Conservation (phyloP, 1,140 invertebrate species). For the Neodiprion virginianus region DNA sequence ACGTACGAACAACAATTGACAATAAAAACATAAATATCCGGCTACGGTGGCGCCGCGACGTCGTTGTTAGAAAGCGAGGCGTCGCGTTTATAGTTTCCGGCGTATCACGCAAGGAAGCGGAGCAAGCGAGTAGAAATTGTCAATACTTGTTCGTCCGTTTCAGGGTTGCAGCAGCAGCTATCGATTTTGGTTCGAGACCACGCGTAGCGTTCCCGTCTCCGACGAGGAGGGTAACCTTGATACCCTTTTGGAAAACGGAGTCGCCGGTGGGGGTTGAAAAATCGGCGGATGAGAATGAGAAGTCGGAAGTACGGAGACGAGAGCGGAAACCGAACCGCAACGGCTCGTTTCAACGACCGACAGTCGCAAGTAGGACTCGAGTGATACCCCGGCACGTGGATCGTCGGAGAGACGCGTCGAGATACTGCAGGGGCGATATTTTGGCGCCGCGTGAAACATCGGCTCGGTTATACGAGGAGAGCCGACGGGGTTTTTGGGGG, state of each 20-base stretch:
- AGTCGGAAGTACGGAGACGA: too few relatives aligned
- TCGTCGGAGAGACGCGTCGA: constrained; percentile 36
- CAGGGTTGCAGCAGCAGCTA: not conserved
- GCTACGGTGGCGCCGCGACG: not conserved
- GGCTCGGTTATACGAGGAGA: constrained; percentile 33
- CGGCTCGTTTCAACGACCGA: not conserved
- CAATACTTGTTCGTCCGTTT: not conserved
- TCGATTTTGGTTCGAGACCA: constrained; percentile 2
- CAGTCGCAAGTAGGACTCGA: not conserved
- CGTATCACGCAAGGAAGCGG: not conserved
- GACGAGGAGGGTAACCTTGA: not conserved
- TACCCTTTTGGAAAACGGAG: not conserved
- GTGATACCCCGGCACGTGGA: constrained; percentile 29
- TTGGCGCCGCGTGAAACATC: constrained; percentile 9
- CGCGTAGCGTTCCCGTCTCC: not conserved
- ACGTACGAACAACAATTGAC: too few relatives aligned
- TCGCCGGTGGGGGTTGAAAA: too few relatives aligned
- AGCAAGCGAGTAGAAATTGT: not conserved
- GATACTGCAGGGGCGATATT: constrained; percentile 29
- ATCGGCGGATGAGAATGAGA: too few relatives aligned
- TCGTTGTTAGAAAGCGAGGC: not conserved
- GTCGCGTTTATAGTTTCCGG: not conserved
- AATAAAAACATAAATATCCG: too few relatives aligned
- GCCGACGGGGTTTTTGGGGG: constrained; percentile 18
- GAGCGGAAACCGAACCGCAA: too few relatives aligned